A percentile compares a stretch with the other conserved stretches of the same genome.
Evolutionary conservation across 2,888 invertebrate genomes (phyloP).

Genomic region (Stramonita haemastoma): DNA sequence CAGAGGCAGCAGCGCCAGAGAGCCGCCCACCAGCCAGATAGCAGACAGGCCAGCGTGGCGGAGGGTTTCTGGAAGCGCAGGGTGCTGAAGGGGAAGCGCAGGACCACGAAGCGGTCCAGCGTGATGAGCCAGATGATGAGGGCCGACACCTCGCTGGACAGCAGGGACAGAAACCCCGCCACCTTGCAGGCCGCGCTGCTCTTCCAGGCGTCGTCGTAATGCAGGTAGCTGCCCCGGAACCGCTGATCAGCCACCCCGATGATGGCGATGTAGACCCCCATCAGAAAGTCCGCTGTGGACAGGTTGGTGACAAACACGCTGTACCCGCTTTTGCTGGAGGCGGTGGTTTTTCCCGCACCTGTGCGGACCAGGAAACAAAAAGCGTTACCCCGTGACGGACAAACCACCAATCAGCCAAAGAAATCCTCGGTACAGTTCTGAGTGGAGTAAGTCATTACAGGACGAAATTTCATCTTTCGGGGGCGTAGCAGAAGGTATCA

Average conservation of each 20-base stretch:
- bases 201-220: not conserved
- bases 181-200: not conserved
- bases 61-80: not conserved
- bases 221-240: not conserved
- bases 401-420: not conserved
- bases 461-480: not conserved
- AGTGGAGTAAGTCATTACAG: not conserved
- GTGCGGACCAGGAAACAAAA: not conserved
- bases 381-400: not conserved
- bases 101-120: not conserved
- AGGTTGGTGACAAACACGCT: slow-evolving; percentile 4
- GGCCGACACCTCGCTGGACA: not conserved
- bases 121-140: slow-evolving; percentile 26
- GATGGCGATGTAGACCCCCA: not conserved
- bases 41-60: not conserved
- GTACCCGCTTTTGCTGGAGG: not conserved
- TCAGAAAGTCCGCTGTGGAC: not conserved
- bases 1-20: not conserved
- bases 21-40: not conserved
- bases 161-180: not conserved
- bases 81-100: slow-evolving; percentile 6
- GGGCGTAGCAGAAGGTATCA: not conserved
- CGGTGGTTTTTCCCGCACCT: not conserved
- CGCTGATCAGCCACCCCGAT: not conserved
- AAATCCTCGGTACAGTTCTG: not conserved